Conservation (phyloP, 1,140 invertebrate species). For the Sarcophaga peregrina region DNA sequence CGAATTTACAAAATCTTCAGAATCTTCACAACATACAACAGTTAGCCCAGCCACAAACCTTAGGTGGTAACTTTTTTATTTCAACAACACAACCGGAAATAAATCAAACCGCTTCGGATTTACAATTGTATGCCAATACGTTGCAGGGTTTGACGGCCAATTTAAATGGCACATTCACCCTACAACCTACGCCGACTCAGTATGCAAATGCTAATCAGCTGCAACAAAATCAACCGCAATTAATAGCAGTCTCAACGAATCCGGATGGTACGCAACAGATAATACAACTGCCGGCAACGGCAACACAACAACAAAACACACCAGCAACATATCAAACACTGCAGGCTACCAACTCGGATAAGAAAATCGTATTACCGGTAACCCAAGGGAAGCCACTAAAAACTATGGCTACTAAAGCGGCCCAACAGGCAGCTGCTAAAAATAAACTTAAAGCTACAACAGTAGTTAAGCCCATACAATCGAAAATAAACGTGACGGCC, state of each 20-base stretch:
- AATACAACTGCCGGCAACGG: conserved; percentile 58
- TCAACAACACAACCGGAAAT: conserved; percentile 45
- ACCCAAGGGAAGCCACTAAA: conserved; percentile 53
- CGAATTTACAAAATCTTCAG: conserved; percentile 61
- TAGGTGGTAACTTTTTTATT: conserved; percentile 59
- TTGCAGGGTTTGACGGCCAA: conserved; percentile 59
- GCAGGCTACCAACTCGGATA: conserved; percentile 60
- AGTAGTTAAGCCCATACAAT: conserved; percentile 60
- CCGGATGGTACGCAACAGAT: conserved; percentile 62
- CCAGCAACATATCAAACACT: conserved; percentile 57
- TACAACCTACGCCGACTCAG: conserved; percentile 46
- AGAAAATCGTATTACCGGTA: conserved; percentile 59
- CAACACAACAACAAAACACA: conserved; percentile 42
- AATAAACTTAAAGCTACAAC: conserved; percentile 56
- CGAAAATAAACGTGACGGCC: conserved; percentile 53
- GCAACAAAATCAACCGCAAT: conserved; percentile 53
- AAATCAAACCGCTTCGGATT: conserved; percentile 49
- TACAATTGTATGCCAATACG: conserved; percentile 59
- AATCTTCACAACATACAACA: conserved; percentile 62
- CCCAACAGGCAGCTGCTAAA: conserved; percentile 57
- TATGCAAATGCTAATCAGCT: conserved; percentile 3
- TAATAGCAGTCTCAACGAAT: conserved; percentile 61
- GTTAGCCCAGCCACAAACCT: conserved; percentile 55
- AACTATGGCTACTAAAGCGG: conserved; percentile 56
- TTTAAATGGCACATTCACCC: conserved; percentile 56